Conservation (phyloP, 23 tunicate genomes). For the Halocynthia aurantium region DNA sequence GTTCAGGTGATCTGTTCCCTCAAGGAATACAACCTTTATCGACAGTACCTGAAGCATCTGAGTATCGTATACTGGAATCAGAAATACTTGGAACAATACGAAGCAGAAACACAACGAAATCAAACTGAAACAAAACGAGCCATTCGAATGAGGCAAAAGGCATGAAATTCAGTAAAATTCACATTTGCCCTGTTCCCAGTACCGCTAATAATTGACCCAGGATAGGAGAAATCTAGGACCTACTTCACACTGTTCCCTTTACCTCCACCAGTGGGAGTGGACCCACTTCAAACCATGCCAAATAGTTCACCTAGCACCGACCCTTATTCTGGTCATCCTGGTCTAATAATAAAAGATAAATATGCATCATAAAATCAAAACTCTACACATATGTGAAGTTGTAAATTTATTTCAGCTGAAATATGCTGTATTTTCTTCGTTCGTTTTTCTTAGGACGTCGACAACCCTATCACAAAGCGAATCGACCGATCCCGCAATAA, state of each 20-base stretch:
- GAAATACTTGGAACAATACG: conserved; percentile 38
- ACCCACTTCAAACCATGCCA: too few species aligned
- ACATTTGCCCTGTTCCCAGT: neutral
- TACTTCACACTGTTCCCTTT: too few species aligned
- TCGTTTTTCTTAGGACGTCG: conserved; percentile 21
- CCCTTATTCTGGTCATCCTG: too few species aligned
- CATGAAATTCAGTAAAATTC: neutral
- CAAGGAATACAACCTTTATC: conserved; percentile 53
- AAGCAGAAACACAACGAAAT: conserved; percentile 23
- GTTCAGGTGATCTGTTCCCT: conserved; percentile 57
- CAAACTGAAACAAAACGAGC: neutral
- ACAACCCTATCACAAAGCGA: conserved; percentile 42
- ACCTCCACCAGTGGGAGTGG: too few species aligned
- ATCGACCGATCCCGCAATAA: conserved; percentile 18
- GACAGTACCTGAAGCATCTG: conserved; percentile 58
- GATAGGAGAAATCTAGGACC: too few species aligned
- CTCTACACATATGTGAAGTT: neutral
- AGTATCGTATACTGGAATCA: conserved; percentile 43
- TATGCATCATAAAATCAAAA: neutral
- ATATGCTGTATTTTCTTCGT: neutral
- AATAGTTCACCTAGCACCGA: too few species aligned
- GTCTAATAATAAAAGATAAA: too few species aligned
- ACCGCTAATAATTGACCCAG: neutral
- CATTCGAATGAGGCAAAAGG: conserved; percentile 32
- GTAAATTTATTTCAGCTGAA: neutral